phyloP scores from a whole-genome alignment of 2,797 vertebrate species.

The Ceyx erithaca region DNA sequence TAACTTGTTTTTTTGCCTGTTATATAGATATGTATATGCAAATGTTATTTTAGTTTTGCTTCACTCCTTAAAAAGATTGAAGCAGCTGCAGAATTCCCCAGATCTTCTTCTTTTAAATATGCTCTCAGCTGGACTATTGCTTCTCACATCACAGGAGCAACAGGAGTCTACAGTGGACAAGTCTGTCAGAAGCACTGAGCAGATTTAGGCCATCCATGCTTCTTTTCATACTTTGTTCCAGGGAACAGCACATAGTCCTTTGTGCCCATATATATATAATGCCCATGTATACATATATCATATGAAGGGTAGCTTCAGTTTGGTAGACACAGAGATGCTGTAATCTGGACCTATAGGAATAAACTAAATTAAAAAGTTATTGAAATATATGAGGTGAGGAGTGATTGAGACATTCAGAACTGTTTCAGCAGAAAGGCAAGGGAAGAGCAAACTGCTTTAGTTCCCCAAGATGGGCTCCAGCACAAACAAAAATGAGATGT shows the following conservation, averaged over 20 bases:
- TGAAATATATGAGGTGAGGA: background rate
- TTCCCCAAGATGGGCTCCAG: background rate
- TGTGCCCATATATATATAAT: background rate
- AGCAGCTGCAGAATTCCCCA: background rate
- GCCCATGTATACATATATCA: fast-evolving
- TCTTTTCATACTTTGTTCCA: no score
- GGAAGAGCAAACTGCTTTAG: background rate
- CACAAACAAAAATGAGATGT: conserved; percentile 6
- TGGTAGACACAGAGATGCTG: background rate
- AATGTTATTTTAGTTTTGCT: background rate
- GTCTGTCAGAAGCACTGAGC: background rate
- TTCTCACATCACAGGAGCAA: background rate
- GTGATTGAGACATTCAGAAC: background rate
- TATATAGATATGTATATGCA: background rate
- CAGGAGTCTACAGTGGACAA: background rate
- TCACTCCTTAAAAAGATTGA: background rate
- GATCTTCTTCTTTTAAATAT: background rate
- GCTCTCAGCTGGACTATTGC: background rate
- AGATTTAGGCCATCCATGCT: background rate
- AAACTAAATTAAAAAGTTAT: background rate
- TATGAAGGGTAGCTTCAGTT: background rate
- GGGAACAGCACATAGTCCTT: background rate
- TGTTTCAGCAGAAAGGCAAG: background rate
- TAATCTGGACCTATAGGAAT: background rate
- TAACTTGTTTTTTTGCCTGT: background rate